These are phyloP conservation scores for Oeneis ivallda DNA, from an alignment of 2,888 invertebrate genomes.

Conservation along the genomic window DNA sequence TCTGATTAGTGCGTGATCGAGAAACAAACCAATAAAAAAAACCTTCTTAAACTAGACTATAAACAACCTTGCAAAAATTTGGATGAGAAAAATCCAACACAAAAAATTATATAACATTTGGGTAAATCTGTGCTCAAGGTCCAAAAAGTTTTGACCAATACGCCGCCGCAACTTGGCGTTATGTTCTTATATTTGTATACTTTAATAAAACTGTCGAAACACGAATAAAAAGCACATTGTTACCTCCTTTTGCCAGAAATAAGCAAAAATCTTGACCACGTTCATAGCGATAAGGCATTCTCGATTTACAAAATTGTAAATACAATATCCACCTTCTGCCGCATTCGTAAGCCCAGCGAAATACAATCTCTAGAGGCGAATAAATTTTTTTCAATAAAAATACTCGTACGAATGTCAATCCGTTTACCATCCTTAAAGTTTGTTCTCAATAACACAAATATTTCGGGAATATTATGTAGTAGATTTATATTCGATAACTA, in stretches of 20 bases:
- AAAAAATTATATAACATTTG: background rate
- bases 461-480: background rate
- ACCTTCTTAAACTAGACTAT: too few relatives aligned
- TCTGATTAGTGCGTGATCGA: too few relatives aligned
- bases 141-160: too few relatives aligned
- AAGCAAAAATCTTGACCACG: slow-evolving; percentile 4
- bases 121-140: background rate
- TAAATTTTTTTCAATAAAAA: slow-evolving; percentile 16
- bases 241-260: slow-evolving; percentile 4
- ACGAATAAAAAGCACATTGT: slow-evolving; percentile 6
- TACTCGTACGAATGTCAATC: background rate
- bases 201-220: slow-evolving; percentile 8
- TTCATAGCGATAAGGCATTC: background rate
- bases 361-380: background rate
- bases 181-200: slow-evolving; percentile 5
- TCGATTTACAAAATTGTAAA: slow-evolving; percentile 11
- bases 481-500: too few relatives aligned
- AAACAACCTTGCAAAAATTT: too few relatives aligned
- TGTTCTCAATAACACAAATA: too few relatives aligned
- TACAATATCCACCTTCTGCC: background rate
- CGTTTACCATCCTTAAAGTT: too few relatives aligned
- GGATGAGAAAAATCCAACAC: too few relatives aligned
- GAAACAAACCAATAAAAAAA: too few relatives aligned
- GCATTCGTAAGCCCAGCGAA: background rate
- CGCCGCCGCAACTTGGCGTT: background rate